These are phyloP conservation scores for Mellilla xanthometata DNA, from an alignment of 2,888 invertebrate species.

Conservation along the genomic window DNA sequence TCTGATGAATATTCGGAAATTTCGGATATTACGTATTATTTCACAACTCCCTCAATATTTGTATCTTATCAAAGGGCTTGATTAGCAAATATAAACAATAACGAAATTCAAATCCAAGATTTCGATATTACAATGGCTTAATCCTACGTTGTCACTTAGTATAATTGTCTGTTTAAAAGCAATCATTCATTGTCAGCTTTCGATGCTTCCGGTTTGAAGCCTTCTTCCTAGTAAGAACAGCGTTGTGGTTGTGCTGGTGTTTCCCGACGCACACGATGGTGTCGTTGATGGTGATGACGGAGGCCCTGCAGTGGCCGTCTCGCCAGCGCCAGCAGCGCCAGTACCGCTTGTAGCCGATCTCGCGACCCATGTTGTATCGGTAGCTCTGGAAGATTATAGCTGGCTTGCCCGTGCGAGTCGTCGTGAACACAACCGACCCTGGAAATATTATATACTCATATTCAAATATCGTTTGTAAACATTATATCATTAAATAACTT, in stretches of 20 bases:
- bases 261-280: constrained; percentile 22
- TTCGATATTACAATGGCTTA: too few relatives aligned
- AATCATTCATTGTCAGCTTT: too few relatives aligned
- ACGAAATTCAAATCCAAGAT: too few relatives aligned
- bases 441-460: not conserved
- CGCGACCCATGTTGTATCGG: constrained; percentile 21
- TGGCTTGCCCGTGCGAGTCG: constrained; percentile 29
- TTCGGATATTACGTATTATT: too few relatives aligned
- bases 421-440: constrained; percentile 16
- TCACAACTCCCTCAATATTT: too few relatives aligned
- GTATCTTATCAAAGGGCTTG: too few relatives aligned
- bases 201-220: too few relatives aligned
- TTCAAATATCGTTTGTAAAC: not conserved
- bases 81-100: too few relatives aligned
- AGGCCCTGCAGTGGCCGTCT: constrained; percentile 18
- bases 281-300: constrained; percentile 19
- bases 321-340: constrained; percentile 29
- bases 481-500: too few relatives aligned
- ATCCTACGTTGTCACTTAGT: too few relatives aligned
- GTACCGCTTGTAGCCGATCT: constrained; percentile 7
- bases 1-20: too few relatives aligned
- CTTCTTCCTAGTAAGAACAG: not conserved
- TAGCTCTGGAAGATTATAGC: constrained; percentile 18
- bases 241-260: constrained; percentile 15
- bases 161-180: too few relatives aligned